Evolutionary conservation across 2,113 vertebrate species (phyloP).

Genomic region (Amia ocellicauda): DNA sequence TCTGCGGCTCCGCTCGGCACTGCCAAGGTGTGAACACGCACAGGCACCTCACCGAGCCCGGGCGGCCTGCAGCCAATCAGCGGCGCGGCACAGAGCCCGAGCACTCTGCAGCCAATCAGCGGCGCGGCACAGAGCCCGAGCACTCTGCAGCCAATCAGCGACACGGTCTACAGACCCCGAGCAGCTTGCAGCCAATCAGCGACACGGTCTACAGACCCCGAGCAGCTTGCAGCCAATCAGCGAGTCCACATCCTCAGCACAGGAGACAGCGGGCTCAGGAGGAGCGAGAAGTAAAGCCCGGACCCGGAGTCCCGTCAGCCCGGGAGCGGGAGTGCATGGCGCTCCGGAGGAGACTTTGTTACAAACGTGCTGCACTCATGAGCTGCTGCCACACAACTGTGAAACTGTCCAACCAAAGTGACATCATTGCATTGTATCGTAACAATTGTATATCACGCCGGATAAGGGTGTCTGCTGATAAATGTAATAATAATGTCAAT

Average conservation of each 20-base stretch:
- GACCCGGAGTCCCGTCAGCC: too few relatives aligned
- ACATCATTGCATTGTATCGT: too few relatives aligned
- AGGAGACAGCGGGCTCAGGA: conserved; percentile 36
- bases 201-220: not conserved
- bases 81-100: conserved; percentile 42
- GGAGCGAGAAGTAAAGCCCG: not conserved
- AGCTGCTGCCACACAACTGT: too few relatives aligned
- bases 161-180: conserved; percentile 39
- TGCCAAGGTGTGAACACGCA: conserved; percentile 65
- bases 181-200: conserved; percentile 69
- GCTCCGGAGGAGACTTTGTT: too few relatives aligned
- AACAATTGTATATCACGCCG: too few relatives aligned
- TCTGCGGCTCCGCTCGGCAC: conserved; percentile 20
- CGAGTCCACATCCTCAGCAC: conserved; percentile 50
- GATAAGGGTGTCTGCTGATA: too few relatives aligned
- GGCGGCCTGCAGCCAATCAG: conserved; percentile 50
- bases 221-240: conserved; percentile 43
- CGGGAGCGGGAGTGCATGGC: too few relatives aligned
- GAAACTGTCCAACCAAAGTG: too few relatives aligned
- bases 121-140: conserved; percentile 50
- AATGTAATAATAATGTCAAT: too few relatives aligned
- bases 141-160: conserved; percentile 68
- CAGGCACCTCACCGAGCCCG: conserved; percentile 41
- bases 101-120: conserved; percentile 50
- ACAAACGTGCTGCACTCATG: too few relatives aligned